These are phyloP conservation scores for Hippocampus mohnikei DNA, from an alignment of 2,113 vertebrate genomes.

Conservation along the genomic window DNA sequence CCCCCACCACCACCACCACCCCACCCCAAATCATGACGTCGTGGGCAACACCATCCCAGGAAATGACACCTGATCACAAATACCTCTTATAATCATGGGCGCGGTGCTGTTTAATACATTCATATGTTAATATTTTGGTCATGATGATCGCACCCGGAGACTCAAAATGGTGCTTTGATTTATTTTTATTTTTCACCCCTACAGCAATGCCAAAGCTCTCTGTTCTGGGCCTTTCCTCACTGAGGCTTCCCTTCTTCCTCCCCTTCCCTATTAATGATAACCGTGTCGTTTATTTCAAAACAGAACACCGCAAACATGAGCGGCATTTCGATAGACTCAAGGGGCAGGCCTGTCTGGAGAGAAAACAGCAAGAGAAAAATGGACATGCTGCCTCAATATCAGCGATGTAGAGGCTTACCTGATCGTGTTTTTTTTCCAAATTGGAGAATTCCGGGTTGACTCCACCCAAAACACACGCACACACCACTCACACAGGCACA, in stretches of 20 bases:
- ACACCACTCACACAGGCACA: slow-evolving; percentile 10
- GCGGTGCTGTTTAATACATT: slow-evolving; percentile 20
- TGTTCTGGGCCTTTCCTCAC: slow-evolving; percentile 42
- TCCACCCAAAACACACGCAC: slow-evolving; percentile 66
- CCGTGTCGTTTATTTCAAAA: slow-evolving; percentile 22
- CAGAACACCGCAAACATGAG: slow-evolving; percentile 14
- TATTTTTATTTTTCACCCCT: background rate
- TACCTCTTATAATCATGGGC: slow-evolving; percentile 27
- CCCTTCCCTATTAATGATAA: slow-evolving; percentile 1
- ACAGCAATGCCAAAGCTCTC: background rate
- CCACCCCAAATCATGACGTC: slow-evolving; percentile 1
- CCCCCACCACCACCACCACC: too few species aligned
- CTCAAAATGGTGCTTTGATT: background rate
- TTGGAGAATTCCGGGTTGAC: slow-evolving; percentile 66
- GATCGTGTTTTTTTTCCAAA: slow-evolving; percentile 59
- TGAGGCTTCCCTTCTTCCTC: slow-evolving; percentile 25
- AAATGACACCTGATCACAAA: slow-evolving; percentile 35
- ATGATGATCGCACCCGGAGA: background rate
- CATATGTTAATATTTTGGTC: slow-evolving; percentile 4
- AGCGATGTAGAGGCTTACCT: slow-evolving; percentile 56
- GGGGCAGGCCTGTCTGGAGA: slow-evolving; percentile 52
- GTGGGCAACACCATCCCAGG: slow-evolving; percentile 10
- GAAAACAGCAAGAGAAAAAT: slow-evolving; percentile 22
- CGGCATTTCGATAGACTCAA: slow-evolving; percentile 19
- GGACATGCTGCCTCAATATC: background rate